Evolutionary conservation across 1,140 invertebrate species (phyloP).

Genomic region (Drosophila takahashii): DNA sequence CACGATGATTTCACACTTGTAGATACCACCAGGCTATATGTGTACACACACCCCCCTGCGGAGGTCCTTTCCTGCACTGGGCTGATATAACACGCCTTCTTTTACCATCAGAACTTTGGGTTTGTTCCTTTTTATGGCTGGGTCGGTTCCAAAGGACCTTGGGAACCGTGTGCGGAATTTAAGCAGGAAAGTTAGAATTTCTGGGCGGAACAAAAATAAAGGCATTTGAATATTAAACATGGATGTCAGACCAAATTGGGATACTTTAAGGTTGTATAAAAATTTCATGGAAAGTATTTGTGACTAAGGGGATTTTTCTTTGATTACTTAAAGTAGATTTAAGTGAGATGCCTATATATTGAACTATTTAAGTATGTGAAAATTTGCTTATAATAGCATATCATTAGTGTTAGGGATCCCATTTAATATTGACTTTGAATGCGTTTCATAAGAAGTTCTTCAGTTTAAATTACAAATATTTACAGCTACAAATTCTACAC

Average conservation of each 20-base stretch:
- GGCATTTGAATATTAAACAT: background rate
- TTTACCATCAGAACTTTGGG: slow-evolving; percentile 32
- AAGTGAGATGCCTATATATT: too few species aligned
- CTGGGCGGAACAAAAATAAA: background rate
- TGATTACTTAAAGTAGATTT: too few species aligned
- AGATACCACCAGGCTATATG: slow-evolving; percentile 25
- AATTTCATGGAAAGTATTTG: background rate
- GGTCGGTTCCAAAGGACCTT: slow-evolving; percentile 27
- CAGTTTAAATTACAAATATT: too few species aligned
- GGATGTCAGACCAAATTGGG: background rate
- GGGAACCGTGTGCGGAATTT: slow-evolving; percentile 7
- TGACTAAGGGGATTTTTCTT: too few species aligned
- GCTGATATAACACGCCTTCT: slow-evolving; percentile 50
- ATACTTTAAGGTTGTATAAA: background rate
- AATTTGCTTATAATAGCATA: too few species aligned
- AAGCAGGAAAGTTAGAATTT: slow-evolving; percentile 9
- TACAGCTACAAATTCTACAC: too few species aligned
- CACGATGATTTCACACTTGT: slow-evolving; percentile 74
- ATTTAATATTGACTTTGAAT: too few species aligned
- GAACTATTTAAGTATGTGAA: too few species aligned
- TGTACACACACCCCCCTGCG: background rate
- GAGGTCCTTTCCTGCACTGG: slow-evolving; percentile 13
- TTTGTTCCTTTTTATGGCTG: slow-evolving; percentile 24
- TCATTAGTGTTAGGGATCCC: too few species aligned
- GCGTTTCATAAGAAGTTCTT: too few species aligned